phyloP scores from a whole-genome alignment of 2,797 vertebrate genomes.

The Microchirus variegatus region DNA sequence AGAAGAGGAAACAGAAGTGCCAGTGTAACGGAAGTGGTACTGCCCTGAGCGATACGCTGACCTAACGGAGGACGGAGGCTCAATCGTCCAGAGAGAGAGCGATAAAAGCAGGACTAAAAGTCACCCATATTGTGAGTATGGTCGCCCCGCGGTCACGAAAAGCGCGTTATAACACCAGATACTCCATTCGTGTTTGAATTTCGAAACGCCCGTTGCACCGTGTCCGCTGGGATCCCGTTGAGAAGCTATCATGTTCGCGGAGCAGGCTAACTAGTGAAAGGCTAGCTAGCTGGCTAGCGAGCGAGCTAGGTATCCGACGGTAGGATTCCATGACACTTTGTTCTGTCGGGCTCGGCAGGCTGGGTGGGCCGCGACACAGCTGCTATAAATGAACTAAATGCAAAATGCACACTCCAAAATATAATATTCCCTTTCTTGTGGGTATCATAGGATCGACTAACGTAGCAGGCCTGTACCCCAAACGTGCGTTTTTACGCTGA shows the following conservation, averaged over 20 bases:
- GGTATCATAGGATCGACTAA: not conserved
- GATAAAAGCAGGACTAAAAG: slow-evolving; percentile 75
- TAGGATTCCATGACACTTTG: slow-evolving; percentile 78
- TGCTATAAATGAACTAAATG: slow-evolving; percentile 40
- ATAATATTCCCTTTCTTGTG: rapidly evolving
- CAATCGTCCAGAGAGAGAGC: slow-evolving; percentile 72
- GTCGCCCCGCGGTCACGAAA: not conserved
- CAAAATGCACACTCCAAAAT: not conserved
- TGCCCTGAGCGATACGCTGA: slow-evolving; percentile 83
- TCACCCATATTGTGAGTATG: slow-evolving; percentile 79
- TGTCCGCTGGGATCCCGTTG: slow-evolving; percentile 47
- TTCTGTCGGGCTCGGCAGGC: slow-evolving; percentile 66
- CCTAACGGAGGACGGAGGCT: slow-evolving; percentile 82
- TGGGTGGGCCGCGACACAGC: slow-evolving; percentile 54
- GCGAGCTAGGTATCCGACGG: slow-evolving; percentile 55
- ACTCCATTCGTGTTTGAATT: slow-evolving; percentile 11
- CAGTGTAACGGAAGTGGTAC: slow-evolving; percentile 86
- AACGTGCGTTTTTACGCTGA: slow-evolving; percentile 18
- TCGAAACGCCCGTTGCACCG: slow-evolving; percentile 31
- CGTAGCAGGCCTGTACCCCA: slow-evolving; percentile 1
- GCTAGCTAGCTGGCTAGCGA: slow-evolving; percentile 31
- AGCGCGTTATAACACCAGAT: not conserved
- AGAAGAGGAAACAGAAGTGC: slow-evolving; percentile 83
- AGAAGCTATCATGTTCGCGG: slow-evolving; percentile 60
- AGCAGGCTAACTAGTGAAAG: slow-evolving; percentile 43